phyloP scores from a whole-genome alignment of 2,888 invertebrate genomes.

The Galerucella calmariensis region DNA sequence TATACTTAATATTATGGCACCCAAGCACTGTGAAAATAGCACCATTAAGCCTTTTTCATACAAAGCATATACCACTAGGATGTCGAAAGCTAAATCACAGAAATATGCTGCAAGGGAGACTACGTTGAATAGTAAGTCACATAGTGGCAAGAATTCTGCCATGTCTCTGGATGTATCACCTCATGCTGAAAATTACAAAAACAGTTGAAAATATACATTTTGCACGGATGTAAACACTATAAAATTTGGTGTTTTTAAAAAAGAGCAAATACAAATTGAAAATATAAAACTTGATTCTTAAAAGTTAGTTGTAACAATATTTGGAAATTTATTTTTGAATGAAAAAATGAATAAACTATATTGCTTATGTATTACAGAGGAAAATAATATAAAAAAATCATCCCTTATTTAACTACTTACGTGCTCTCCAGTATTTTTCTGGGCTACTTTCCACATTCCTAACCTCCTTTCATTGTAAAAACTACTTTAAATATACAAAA shows the following conservation, averaged over 20 bases:
- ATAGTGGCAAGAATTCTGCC: constrained; percentile 90
- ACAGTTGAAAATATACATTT: constrained; percentile 9
- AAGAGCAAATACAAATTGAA: neutral
- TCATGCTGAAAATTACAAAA: constrained; percentile 57
- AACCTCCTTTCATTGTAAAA: constrained; percentile 62
- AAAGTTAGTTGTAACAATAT: too few relatives aligned
- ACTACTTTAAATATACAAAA: constrained; percentile 26
- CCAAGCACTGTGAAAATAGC: constrained; percentile 76
- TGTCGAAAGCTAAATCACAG: constrained; percentile 90
- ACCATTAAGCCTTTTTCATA: constrained; percentile 75
- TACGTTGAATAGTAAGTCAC: constrained; percentile 92
- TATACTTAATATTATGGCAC: constrained; percentile 78
- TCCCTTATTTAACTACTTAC: constrained; percentile 52
- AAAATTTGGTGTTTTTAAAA: too few relatives aligned
- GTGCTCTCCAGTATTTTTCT: constrained; percentile 59
- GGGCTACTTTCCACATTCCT: constrained; percentile 64
- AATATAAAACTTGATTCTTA: neutral
- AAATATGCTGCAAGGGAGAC: constrained; percentile 90
- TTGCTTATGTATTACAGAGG: neutral
- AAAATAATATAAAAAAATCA: constrained; percentile 29
- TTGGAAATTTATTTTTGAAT: neutral
- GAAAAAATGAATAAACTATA: neutral
- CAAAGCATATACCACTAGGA: constrained; percentile 86
- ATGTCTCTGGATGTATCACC: constrained; percentile 63
- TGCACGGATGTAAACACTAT: too few relatives aligned